A percentile compares a stretch with the other conserved stretches of the same genome.
Conservation (phyloP, 2,113 vertebrate genomes). For the Grallaria varia region DNA sequence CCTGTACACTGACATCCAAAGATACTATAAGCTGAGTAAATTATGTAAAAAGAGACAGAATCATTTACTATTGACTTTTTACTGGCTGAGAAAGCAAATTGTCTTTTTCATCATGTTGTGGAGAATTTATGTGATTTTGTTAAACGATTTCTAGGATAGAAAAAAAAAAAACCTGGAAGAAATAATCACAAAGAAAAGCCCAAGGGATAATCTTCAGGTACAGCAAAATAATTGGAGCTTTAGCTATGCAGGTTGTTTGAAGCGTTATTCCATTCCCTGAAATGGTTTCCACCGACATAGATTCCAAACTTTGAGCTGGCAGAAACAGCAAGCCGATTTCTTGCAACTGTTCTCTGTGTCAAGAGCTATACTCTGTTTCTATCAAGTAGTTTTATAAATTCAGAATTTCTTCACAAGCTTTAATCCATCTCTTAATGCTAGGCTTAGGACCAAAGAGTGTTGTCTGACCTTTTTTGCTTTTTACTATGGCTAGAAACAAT, state of each 20-base stretch:
- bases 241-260: background rate
- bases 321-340: conserved; percentile 7
- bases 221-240: conserved; percentile 3
- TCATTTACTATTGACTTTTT: background rate
- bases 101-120: background rate
- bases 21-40: background rate
- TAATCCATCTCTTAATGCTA: background rate
- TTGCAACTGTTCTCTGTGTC: background rate
- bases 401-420: background rate
- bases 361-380: background rate
- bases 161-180: conserved; percentile 22
- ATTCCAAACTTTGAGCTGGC: conserved; percentile 11
- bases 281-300: background rate
- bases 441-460: background rate
- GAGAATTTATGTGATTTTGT: conserved; percentile 12
- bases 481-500: background rate
- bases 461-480: background rate
- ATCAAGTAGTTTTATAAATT: background rate
- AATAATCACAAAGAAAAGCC: conserved; percentile 1
- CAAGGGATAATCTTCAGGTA: conserved; percentile 31
- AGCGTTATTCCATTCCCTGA: background rate
- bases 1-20: background rate
- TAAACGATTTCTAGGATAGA: background rate
- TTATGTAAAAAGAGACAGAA: background rate
- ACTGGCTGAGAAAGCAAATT: background rate